phyloP scores from a whole-genome alignment of 2,888 invertebrate species.

The Oxyteleia sp. region DNA sequence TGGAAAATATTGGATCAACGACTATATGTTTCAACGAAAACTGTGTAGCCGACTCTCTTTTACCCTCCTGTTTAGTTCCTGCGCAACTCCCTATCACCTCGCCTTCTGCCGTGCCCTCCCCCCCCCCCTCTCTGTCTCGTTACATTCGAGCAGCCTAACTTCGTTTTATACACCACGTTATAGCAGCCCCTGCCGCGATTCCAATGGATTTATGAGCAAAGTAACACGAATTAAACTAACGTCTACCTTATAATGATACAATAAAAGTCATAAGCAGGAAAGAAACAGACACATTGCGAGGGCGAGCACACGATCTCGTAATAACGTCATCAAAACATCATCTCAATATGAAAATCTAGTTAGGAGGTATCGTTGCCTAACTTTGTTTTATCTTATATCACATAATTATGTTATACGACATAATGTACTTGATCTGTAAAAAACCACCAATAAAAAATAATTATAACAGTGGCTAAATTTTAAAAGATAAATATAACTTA shows the following conservation, averaged over 20 bases:
- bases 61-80: constrained; percentile 63
- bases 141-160: constrained; percentile 68
- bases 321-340: constrained; percentile 61
- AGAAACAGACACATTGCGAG: constrained; percentile 56
- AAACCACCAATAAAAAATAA: too few species aligned
- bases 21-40: constrained; percentile 85
- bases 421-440: too few species aligned
- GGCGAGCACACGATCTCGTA: constrained; percentile 18
- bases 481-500: too few species aligned
- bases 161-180: constrained; percentile 80
- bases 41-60: constrained; percentile 79
- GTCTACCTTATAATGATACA: constrained; percentile 78
- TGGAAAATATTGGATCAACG: constrained; percentile 86
- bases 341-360: constrained; percentile 25
- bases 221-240: constrained; percentile 86
- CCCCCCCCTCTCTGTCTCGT: constrained; percentile 57
- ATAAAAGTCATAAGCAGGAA: constrained; percentile 75
- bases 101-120: too few species aligned
- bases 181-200: constrained; percentile 78
- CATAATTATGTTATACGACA: too few species aligned
- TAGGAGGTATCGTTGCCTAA: too few species aligned
- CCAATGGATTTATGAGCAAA: constrained; percentile 84
- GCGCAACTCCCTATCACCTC: constrained; percentile 13
- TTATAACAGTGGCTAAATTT: too few species aligned
- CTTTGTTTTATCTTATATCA: too few species aligned